Base-by-base conservation (phyloP, 2,113 vertebrate genomes). In the Lophura nycthemera region DNA sequence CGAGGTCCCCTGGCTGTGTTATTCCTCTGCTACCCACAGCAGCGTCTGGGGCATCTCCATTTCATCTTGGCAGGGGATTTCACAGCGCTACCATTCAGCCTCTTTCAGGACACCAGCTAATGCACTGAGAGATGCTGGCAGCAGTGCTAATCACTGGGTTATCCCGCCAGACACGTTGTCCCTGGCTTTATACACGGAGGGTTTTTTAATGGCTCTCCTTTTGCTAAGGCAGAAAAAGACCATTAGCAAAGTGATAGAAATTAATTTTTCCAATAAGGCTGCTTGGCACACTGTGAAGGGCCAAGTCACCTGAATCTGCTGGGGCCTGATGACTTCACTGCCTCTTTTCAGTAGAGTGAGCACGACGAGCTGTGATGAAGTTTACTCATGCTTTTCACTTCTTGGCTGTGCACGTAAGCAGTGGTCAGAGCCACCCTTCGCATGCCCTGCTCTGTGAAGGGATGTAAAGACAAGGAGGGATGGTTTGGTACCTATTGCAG, bases 201-300 rank as follows among this genome's bases (percentile, higher is more conserved):
- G 57, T 17, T 89, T 95, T 92, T 88, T 96, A 96, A 94, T 95
- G 91, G 83, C 91, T 94, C 61, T 86, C 72, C 87, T 95, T 95
- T 86, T 95, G 88, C 95, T 88, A 65, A 86, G 86, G 86, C 95
- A 93, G 96, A 91, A 95, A 88, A 94, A 81, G 90, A 70, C 93
- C 93, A 94, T 96, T 95, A 96, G 95, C 92, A 93, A 95, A 96
- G 96, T 96, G 96, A 95, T 92, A 95, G 90, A 92, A 95, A 95
- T 96, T 95, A 96, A 96, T 96, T 92, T 95, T 92, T 88, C 83
- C 91, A 83, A 25, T 64, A 80, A 92, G 89, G 61, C 66, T 92
- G 65, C 74, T 80, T 94, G 92, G 83, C 89, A 91, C 9, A 0
- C 83, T 78, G 85, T 60, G 75, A 34, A 88, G 57, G 91, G 59